phyloP scores from a whole-genome alignment of 2,888 invertebrate species.

The Ophion ellenae region DNA sequence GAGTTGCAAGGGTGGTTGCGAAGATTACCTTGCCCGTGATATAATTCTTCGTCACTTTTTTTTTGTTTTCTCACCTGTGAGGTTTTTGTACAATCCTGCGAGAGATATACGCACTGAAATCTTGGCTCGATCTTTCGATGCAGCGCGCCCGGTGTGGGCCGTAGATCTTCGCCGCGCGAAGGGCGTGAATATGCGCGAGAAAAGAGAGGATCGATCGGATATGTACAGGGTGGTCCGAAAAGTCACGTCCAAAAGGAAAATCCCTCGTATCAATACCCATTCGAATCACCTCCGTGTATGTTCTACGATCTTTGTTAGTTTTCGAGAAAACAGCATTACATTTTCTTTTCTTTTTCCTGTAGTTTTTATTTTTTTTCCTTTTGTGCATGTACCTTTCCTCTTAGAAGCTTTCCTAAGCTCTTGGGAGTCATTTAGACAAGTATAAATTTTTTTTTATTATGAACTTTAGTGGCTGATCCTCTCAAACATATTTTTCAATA shows the following conservation, averaged over 20 bases:
- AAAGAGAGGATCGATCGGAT: constrained; percentile 60
- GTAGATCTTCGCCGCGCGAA: constrained; percentile 48
- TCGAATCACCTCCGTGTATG: neutral
- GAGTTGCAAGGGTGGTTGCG: constrained; percentile 45
- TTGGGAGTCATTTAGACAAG: too few relatives aligned
- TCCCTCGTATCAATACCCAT: neutral
- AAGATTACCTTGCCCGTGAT: constrained; percentile 48
- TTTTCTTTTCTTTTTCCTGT: neutral
- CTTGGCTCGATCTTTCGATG: constrained; percentile 17
- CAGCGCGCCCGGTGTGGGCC: constrained; percentile 34
- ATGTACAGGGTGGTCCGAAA: neutral
- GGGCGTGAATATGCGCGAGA: constrained; percentile 40
- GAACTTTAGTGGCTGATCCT: too few relatives aligned
- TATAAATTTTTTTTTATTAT: neutral
- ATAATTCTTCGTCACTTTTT: constrained; percentile 53
- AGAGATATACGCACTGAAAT: constrained; percentile 6
- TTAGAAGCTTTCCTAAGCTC: too few relatives aligned
- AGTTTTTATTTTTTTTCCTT: neutral
- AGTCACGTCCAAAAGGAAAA: neutral
- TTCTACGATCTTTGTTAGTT: neutral
- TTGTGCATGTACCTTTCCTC: neutral
- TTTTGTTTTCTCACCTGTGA: neutral
- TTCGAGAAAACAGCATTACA: neutral
- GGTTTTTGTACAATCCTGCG: neutral
- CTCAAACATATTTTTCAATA: too few relatives aligned